A percentile compares a stretch with the other conserved stretches of the same genome.
phyloP scores from a whole-genome alignment of 2,888 invertebrate species.

The Hypsopygia costalis region DNA sequence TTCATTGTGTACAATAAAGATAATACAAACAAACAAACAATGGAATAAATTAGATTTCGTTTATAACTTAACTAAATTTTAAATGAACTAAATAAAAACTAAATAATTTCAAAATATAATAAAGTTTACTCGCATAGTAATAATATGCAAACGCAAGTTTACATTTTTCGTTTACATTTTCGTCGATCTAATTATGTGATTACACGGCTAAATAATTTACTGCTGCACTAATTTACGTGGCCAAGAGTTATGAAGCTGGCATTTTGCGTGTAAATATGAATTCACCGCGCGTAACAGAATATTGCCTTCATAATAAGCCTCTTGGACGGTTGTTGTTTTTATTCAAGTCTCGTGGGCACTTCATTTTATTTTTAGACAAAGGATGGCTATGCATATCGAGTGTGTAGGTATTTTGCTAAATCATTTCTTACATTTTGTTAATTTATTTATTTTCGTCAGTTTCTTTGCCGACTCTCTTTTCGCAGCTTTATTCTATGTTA shows the following conservation, averaged over 20 bases:
- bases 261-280: conserved; percentile 41
- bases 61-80: no score
- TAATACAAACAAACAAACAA: no score
- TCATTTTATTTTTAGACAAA: conserved; percentile 62
- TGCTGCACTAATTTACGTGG: conserved; percentile 31
- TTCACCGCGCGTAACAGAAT: conserved; percentile 53
- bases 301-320: conserved; percentile 66
- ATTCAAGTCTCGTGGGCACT: conserved; percentile 49
- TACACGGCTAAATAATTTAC: conserved; percentile 17
- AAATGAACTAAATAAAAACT: no score
- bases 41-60: no score
- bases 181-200: conserved; percentile 18
- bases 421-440: not conserved
- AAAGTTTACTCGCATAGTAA: no score
- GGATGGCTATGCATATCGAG: conserved; percentile 44
- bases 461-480: no score
- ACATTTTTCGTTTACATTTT: no score
- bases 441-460: not conserved
- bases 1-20: no score
- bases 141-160: no score
- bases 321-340: conserved; percentile 39
- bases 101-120: no score
- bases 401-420: conserved; percentile 20
- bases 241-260: conserved; percentile 24
- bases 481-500: no score